phyloP scores from a whole-genome alignment of 1,140 invertebrate species.

The Batillaria attramentaria region DNA sequence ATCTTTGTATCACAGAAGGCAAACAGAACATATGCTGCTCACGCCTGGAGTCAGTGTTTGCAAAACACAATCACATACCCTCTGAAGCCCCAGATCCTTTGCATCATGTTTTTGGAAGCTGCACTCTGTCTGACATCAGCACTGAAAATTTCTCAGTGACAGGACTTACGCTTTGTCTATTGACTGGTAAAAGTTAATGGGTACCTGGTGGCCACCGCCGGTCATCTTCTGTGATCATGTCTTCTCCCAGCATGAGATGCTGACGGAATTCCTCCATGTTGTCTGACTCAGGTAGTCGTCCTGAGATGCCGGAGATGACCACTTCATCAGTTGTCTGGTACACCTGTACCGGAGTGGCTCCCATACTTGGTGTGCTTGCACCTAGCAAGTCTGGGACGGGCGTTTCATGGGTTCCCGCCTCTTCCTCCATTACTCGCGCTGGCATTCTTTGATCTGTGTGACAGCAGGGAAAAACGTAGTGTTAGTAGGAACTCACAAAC shows the following conservation, averaged over 20 bases:
- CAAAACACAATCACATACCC: too few species aligned
- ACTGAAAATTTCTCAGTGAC: conserved; percentile 92
- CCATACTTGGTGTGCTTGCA: conserved; percentile 10
- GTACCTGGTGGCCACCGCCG: conserved; percentile 84
- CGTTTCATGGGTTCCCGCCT: conserved; percentile 17
- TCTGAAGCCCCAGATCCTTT: background rate
- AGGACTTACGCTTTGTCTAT: conserved; percentile 75
- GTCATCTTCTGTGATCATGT: conserved; percentile 91
- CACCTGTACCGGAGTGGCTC: conserved; percentile 1
- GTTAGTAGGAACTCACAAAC: background rate
- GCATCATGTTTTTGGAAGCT: background rate
- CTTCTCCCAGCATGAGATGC: conserved; percentile 86
- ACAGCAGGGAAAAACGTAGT: background rate
- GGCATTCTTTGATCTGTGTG: conserved; percentile 36
- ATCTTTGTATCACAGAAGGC: too few species aligned
- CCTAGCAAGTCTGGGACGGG: background rate
- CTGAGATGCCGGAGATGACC: conserved; percentile 91
- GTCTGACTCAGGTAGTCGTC: conserved; percentile 89
- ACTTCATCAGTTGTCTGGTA: conserved; percentile 75
- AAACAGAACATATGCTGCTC: too few species aligned
- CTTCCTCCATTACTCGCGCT: conserved; percentile 35
- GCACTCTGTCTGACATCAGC: conserved; percentile 86
- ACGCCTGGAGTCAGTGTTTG: background rate
- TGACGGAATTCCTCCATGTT: conserved; percentile 91
- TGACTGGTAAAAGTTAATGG: conserved; percentile 23